These are phyloP conservation scores for Ammodramus savannarum DNA, from an alignment of 2,113 vertebrate genomes.

Conservation along the genomic window DNA sequence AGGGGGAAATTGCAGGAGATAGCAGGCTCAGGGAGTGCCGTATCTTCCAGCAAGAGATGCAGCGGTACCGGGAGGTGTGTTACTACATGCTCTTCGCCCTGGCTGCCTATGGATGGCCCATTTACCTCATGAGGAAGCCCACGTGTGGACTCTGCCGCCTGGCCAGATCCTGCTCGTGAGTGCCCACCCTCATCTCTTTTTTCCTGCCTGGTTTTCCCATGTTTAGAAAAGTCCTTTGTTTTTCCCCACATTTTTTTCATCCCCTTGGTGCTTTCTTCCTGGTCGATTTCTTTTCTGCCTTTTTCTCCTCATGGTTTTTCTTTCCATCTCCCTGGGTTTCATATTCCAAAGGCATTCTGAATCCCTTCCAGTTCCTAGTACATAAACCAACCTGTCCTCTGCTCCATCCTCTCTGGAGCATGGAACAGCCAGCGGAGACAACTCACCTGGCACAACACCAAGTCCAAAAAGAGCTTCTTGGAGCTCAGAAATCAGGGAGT, in stretches of 20 bases:
- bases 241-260: rapidly evolving
- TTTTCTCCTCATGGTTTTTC: background rate
- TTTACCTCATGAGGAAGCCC: conserved; percentile 97
- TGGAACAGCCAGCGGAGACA: background rate
- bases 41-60: conserved; percentile 89
- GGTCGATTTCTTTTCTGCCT: background rate
- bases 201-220: background rate
- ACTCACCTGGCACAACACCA: background rate
- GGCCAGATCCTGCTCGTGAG: conserved; percentile 95
- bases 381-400: background rate
- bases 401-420: background rate
- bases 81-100: conserved; percentile 99
- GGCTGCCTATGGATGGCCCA: conserved; percentile 98
- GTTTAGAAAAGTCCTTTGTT: background rate
- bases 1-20: background rate
- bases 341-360: background rate
- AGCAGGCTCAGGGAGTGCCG: background rate
- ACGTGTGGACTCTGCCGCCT: conserved; percentile 93
- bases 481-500: background rate
- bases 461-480: background rate
- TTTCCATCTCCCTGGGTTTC: background rate
- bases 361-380: background rate
- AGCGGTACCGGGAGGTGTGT: conserved; percentile 96
- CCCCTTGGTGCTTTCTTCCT: background rate
- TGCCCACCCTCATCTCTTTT: background rate